Conservation (phyloP, 1,140 invertebrate genomes). For the Mamestra configurata region DNA sequence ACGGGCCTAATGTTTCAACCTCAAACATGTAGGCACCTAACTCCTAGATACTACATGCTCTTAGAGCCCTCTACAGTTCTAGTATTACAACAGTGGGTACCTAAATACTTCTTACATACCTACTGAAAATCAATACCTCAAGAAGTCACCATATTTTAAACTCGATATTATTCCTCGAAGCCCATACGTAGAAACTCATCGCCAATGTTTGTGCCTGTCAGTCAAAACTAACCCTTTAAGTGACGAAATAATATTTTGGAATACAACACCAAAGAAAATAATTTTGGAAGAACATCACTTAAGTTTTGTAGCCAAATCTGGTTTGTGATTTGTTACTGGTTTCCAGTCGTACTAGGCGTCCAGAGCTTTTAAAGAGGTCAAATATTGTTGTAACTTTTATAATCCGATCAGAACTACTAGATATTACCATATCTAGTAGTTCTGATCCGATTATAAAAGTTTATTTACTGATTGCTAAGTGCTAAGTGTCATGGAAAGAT, state of each 20-base stretch:
- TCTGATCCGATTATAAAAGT: too few relatives aligned
- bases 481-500: too few relatives aligned
- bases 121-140: background rate
- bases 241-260: slow-evolving; percentile 79
- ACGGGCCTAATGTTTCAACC: too few relatives aligned
- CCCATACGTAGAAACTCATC: slow-evolving; percentile 7
- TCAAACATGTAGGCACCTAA: too few relatives aligned
- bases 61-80: too few relatives aligned
- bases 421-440: too few relatives aligned
- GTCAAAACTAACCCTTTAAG: slow-evolving; percentile 66
- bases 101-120: background rate
- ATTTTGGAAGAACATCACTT: slow-evolving; percentile 11
- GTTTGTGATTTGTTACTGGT: background rate
- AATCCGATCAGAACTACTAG: too few relatives aligned
- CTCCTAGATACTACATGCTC: too few relatives aligned
- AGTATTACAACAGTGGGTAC: too few relatives aligned
- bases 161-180: slow-evolving; percentile 3
- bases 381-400: too few relatives aligned
- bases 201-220: slow-evolving; percentile 56
- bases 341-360: background rate
- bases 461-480: too few relatives aligned
- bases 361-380: too few relatives aligned
- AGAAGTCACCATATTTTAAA: background rate
- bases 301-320: background rate
- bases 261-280: slow-evolving; percentile 65